Conservation (phyloP, 2,888 invertebrate species). For the Phyllotreta cruciferae region DNA sequence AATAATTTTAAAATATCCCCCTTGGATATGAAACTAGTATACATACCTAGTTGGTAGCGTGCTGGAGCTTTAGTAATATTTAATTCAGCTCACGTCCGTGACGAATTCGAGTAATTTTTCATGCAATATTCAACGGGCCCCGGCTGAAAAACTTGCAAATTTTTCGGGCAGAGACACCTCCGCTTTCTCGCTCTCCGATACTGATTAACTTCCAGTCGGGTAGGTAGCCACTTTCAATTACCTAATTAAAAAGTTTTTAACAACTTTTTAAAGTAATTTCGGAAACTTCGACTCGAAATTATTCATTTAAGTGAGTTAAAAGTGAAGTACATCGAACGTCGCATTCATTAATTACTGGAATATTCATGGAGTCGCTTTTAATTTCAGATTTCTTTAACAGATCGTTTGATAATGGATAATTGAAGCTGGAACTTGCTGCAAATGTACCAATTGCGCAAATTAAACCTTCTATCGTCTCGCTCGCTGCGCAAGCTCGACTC, state of each 20-base stretch:
- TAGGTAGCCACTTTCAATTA: constrained; percentile 56
- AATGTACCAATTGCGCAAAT: too few species aligned
- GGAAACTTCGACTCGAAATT: constrained; percentile 56
- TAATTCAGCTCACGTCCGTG: too few species aligned
- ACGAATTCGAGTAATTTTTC: too few species aligned
- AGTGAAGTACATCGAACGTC: constrained; percentile 32
- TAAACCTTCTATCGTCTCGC: too few species aligned
- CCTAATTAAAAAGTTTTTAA: constrained; percentile 59
- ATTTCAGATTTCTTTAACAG: constrained; percentile 22
- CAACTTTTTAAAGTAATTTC: constrained; percentile 59
- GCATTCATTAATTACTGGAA: constrained; percentile 46
- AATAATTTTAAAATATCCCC: too few species aligned
- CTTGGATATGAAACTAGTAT: too few species aligned
- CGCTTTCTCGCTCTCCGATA: constrained; percentile 33
- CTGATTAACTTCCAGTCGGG: constrained; percentile 41
- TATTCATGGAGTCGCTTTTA: constrained; percentile 41
- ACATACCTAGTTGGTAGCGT: too few species aligned
- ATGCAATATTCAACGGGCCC: not conserved
- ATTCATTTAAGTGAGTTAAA: constrained; percentile 54
- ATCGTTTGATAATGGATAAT: too few species aligned
- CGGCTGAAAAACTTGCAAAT: constrained; percentile 8
- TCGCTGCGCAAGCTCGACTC: too few species aligned
- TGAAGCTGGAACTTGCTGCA: too few species aligned
- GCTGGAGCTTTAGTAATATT: too few species aligned
- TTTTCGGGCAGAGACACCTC: constrained; percentile 12